phyloP scores from a whole-genome alignment of 1,140 invertebrate species.

The Hydropsyche tenuis region DNA sequence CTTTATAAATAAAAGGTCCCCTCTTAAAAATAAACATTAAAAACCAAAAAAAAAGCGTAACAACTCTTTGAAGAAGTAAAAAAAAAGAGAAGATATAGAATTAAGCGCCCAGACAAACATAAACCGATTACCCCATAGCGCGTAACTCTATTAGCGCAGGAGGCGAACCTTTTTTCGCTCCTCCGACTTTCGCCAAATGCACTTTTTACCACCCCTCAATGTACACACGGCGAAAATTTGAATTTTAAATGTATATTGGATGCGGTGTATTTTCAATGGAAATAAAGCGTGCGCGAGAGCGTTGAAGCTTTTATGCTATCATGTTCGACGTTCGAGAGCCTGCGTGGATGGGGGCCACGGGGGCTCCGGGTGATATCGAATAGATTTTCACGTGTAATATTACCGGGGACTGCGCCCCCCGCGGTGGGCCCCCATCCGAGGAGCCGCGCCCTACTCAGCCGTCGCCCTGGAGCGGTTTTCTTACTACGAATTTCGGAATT shows the following conservation, averaged over 20 bases:
- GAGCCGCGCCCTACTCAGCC: too few species aligned
- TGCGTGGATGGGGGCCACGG: not conserved
- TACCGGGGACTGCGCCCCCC: not conserved
- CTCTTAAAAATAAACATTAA: too few species aligned
- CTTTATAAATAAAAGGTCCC: too few species aligned
- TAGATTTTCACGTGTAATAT: constrained; percentile 5
- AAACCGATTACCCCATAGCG: not conserved
- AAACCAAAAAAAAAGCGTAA: too few species aligned
- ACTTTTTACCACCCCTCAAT: not conserved
- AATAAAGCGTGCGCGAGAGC: not conserved
- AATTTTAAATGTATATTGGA: too few species aligned
- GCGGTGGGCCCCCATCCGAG: not conserved
- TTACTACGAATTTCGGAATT: too few species aligned
- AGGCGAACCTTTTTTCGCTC: not conserved
- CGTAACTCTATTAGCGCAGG: not conserved
- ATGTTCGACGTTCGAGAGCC: not conserved
- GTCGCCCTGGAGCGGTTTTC: too few species aligned
- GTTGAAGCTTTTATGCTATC: not conserved
- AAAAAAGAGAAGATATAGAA: too few species aligned
- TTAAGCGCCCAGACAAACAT: too few species aligned
- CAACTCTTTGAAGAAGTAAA: not conserved
- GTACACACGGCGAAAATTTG: too few species aligned
- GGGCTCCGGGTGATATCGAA: not conserved
- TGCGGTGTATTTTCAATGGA: not conserved
- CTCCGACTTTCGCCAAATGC: not conserved